Percentiles rank a stretch among this genome's conserved stretches.
Conservation (phyloP, 2,888 invertebrate species). For the Dryocosmus kuriphilus region DNA sequence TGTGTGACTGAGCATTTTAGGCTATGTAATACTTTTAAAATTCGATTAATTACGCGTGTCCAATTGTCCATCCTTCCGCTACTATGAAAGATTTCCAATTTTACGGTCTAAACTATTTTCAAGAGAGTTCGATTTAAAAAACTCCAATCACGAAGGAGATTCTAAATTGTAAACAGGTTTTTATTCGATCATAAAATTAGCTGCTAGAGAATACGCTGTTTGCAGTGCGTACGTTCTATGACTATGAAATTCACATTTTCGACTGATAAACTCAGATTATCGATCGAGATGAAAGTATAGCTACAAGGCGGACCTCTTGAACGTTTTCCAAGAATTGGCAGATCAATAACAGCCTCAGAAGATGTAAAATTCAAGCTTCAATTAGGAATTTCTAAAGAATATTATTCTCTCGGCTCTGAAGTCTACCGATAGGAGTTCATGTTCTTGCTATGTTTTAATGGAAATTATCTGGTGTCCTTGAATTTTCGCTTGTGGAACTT, state of each 20-base stretch:
- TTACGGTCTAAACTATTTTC: background rate
- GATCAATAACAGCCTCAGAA: background rate
- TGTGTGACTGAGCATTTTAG: constrained; percentile 21
- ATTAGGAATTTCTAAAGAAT: background rate
- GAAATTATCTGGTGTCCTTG: background rate
- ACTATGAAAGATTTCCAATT: background rate
- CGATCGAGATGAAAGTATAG: background rate
- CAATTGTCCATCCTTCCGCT: background rate
- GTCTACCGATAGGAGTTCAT: too few relatives aligned
- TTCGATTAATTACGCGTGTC: constrained; percentile 50
- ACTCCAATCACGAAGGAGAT: background rate
- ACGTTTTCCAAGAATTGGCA: background rate
- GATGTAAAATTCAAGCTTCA: background rate
- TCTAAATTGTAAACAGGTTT: background rate
- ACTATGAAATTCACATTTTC: background rate
- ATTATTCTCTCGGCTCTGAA: background rate
- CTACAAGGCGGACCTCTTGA: background rate
- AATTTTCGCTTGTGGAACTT: background rate
- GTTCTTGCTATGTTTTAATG: too few relatives aligned
- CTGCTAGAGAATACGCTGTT: background rate
- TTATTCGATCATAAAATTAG: background rate
- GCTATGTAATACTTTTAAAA: constrained; percentile 50
- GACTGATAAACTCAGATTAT: background rate
- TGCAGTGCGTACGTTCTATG: background rate
- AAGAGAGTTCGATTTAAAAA: background rate